These are phyloP conservation scores for Reticulitermes speratus DNA, from an alignment of 1,140 invertebrate genomes.

Conservation along the genomic window DNA sequence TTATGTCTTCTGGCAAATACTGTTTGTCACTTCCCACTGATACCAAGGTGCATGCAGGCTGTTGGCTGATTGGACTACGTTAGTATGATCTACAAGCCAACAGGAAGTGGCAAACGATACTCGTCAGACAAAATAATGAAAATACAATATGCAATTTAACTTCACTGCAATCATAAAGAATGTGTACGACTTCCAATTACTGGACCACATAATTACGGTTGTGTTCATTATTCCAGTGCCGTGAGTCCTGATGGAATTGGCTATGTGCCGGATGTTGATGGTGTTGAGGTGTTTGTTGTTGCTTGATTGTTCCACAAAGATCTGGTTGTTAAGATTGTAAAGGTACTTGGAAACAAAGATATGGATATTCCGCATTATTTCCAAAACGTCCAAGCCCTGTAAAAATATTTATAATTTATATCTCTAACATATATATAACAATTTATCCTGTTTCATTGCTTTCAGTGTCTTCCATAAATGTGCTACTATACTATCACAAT, in stretches of 20 bases:
- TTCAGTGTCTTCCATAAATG: background rate
- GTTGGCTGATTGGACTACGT: no score
- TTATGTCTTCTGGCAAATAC: no score
- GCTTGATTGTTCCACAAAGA: slow-evolving; percentile 90
- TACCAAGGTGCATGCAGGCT: no score
- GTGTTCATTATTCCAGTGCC: slow-evolving; percentile 98
- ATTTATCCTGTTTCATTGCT: background rate
- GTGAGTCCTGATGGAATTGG: slow-evolving; percentile 97
- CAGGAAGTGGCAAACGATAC: no score
- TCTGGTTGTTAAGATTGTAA: slow-evolving; percentile 97
- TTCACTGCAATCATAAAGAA: no score
- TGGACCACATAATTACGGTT: slow-evolving; percentile 58
- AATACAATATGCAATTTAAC: no score
- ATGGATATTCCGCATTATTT: slow-evolving; percentile 97
- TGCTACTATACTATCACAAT: no score
- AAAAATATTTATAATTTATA: slow-evolving; percentile 33
- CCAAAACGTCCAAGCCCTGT: slow-evolving; percentile 92
- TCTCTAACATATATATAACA: background rate
- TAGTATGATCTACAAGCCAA: no score
- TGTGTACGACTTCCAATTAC: no score
- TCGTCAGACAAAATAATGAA: no score
- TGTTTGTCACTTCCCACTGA: no score
- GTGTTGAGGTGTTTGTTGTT: slow-evolving; percentile 95
- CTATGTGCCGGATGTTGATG: slow-evolving; percentile 92
- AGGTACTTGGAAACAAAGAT: slow-evolving; percentile 91